These are phyloP conservation scores for Gastracanthus pulcherrimus DNA, from an alignment of 2,888 invertebrate species.

Conservation along the genomic window DNA sequence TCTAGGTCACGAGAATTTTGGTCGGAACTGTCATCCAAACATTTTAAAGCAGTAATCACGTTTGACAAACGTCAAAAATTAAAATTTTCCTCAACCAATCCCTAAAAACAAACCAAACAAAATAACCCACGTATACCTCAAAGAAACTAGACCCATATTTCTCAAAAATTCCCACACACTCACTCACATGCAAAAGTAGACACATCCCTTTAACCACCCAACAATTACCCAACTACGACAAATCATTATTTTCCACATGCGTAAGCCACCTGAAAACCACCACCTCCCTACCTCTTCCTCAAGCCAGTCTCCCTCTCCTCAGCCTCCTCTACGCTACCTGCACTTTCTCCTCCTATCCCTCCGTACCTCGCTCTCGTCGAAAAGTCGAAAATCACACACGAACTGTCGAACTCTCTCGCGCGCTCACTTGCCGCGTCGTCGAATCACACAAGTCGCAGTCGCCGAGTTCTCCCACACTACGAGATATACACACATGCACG, in stretches of 20 bases:
- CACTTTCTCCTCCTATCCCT: neutral
- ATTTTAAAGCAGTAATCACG: too few relatives aligned
- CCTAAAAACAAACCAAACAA: too few relatives aligned
- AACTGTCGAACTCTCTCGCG: neutral
- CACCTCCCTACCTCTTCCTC: too few relatives aligned
- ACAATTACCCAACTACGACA: neutral
- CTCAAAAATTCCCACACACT: neutral
- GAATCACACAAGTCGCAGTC: neutral
- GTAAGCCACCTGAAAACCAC: too few relatives aligned
- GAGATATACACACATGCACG: too few relatives aligned
- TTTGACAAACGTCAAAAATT: too few relatives aligned
- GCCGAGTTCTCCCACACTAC: conserved; percentile 43
- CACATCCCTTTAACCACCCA: neutral
- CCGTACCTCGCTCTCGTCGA: neutral
- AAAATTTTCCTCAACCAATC: too few relatives aligned
- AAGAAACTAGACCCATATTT: neutral
- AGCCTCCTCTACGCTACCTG: neutral
- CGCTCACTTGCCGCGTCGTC: neutral
- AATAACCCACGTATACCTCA: neutral
- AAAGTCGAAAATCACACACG: conserved; percentile 30
- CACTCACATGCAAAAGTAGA: neutral
- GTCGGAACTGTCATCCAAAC: too few relatives aligned
- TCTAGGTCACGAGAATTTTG: too few relatives aligned
- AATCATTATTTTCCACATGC: neutral
- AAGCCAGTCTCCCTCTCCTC: too few relatives aligned